Evolutionary conservation across 2,113 vertebrate genomes (phyloP), one percentile per base, ranked within the genome.

Genomic region (Hystrix cristata): DNA sequence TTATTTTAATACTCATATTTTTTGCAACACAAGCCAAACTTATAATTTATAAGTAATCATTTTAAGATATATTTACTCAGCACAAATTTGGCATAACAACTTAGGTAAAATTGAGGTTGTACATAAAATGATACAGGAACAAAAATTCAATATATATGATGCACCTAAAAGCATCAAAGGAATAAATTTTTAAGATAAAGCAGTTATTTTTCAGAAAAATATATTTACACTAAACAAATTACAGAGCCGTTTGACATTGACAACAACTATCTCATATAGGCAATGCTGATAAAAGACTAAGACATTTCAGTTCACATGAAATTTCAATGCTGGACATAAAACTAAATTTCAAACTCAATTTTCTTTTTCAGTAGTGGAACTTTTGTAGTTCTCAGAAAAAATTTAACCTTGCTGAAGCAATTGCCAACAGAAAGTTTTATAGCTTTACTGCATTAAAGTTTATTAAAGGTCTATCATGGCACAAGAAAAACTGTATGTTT

Each of bases 321-420:
- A 93, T 90, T 90, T 25, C 4, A 81, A 67, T 55, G 72, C 67
- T 55, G 31, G 29, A 88, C 55, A n/a, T 25, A 62, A 95, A 95
- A 94, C 43, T 91, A 69, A 93, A 95, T 59, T 71, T 95, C 3
- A 89, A 72, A 87, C 82, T 94, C 23, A 55, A 43, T 92, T 79
- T 96, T 90, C 67, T 79, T 92, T 95, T 83, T 53, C 43, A 83
- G 14, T 79, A 65, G 43, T 55, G 10, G 51, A 94, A 83, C 21
- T 80, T 95, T 74, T 84, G 27, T 82, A 53, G 53, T 48, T 93
- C 85, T 90, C 46, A 38, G 12, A 29, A 87, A 93, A 89, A 91
- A 93, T 69, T 62, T 55, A 86, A 92, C 80, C 64, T 78, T 91
- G 15, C 3, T 38, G 10, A 80, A 88, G 27, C n/a, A 91, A 76